Evolutionary conservation across 2,797 vertebrate species (phyloP), one percentile per base, ranked within the genome.

Genomic region (Ibycter americanus): DNA sequence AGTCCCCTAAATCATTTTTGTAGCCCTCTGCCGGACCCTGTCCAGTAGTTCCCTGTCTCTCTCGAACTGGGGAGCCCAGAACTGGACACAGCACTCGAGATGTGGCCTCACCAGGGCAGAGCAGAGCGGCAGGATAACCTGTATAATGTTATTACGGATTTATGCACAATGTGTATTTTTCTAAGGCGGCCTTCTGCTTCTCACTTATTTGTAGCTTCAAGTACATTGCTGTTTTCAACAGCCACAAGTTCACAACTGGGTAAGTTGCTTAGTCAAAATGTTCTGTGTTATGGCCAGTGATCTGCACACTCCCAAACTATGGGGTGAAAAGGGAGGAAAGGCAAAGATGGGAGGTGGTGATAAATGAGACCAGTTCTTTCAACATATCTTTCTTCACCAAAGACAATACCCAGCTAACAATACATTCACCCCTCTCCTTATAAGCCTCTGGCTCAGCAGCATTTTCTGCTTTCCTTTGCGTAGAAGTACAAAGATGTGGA

Each of bases 401-500:
- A 13, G 32, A 15, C 56, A 65, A 38, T 32, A 32, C 12, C 23
- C 40, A 59, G 14, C 27, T 76, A 31, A 21, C n/a, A 44, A 4
- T 0, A 49, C 32, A 63, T 19, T 23, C 20, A 31, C 3, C 13
- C 32, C 15, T 58, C 32, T 49, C 32, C 56, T 73, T 36, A 9
- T 23, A 5, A 87, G 16, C 51, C 10, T 79, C 31, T 44, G 34
- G 42, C 74, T 95, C 46, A 93, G n/a, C 47, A 89, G 51, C 12
- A 5, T 71, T 95, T 86, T 70, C 72, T 87, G 46, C 40, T 86
- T 90, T 79, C 59, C 47, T 47, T 89, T 38, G 56, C 12, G 49
- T 91, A 99, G 99, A 99, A 99, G 96, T 99, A 99, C 97, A 99
- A 99, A 93, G 99, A 99, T 13, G 97, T 99, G 42, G 99, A 99